These are phyloP conservation scores for Actias luna DNA, from an alignment of 2,888 invertebrate genomes.

Conservation along the genomic window DNA sequence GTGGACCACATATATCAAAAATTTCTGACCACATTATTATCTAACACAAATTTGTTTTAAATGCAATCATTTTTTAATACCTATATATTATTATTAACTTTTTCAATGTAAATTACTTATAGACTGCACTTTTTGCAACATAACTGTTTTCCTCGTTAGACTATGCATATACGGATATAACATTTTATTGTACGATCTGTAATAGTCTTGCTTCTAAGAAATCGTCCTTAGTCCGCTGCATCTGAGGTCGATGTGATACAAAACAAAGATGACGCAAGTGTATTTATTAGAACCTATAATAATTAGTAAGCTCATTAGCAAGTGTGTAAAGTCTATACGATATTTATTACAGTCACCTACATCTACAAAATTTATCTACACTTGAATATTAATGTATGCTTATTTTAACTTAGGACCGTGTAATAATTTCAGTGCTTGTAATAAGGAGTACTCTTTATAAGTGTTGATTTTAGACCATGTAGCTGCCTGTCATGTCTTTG, in stretches of 20 bases:
- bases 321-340: background rate
- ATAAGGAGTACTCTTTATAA: background rate
- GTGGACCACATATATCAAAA: too few species aligned
- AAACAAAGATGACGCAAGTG: conserved; percentile 3
- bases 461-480: background rate
- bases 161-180: background rate
- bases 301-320: conserved; percentile 6
- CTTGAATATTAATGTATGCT: background rate
- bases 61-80: background rate
- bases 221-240: conserved; percentile 36
- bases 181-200: background rate
- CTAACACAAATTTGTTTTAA: too few species aligned
- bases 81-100: background rate
- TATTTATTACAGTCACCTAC: conserved; percentile 1
- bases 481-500: too few species aligned
- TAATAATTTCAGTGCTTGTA: background rate
- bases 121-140: background rate
- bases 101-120: background rate
- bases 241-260: conserved; percentile 5
- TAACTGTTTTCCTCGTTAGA: conserved; percentile 6
- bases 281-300: conserved; percentile 1
- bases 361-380: background rate
- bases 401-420: background rate
- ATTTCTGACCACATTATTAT: too few species aligned
- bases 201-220: conserved; percentile 38